Evolutionary conservation across 92 coral and sea anemone species (phyloP).

Genomic region (Parazoanthus atlanticus): DNA sequence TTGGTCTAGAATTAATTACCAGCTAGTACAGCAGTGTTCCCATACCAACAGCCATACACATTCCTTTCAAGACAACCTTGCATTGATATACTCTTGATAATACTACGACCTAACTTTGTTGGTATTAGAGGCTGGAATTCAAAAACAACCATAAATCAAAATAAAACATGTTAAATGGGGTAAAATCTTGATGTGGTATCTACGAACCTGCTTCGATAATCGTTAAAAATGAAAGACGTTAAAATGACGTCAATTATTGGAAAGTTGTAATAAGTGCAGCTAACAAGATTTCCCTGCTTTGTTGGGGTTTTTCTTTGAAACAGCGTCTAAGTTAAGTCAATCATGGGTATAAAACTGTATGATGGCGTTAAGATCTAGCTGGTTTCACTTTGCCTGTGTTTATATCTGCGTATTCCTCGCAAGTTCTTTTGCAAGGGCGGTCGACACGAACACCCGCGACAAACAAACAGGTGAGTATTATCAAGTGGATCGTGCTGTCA

Average conservation of each 20-base stretch:
- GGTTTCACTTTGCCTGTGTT: neutral
- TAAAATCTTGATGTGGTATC: neutral
- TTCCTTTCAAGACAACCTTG: neutral
- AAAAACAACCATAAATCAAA: neutral
- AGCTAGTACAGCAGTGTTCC: neutral
- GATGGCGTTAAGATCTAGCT: constrained; percentile 23
- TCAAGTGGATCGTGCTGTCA: neutral
- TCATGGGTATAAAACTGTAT: constrained; percentile 16
- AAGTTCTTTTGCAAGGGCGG: neutral
- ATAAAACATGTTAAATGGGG: no score
- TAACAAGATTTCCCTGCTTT: neutral
- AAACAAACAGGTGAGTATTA: constrained; percentile 1
- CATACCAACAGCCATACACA: neutral
- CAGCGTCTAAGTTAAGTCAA: neutral
- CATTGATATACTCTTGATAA: no score
- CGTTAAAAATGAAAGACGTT: constrained; percentile 19
- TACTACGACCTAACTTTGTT: no score
- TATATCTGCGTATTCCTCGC: neutral
- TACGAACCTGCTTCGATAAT: neutral
- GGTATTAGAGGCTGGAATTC: neutral
- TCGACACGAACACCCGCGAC: neutral
- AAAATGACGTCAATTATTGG: constrained; percentile 24
- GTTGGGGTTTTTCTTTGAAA: neutral
- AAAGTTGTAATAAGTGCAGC: neutral
- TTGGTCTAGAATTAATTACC: neutral